Evolutionary conservation across 2,888 invertebrate genomes (phyloP).

Genomic region (Ashinkailepas kermadecensis): DNA sequence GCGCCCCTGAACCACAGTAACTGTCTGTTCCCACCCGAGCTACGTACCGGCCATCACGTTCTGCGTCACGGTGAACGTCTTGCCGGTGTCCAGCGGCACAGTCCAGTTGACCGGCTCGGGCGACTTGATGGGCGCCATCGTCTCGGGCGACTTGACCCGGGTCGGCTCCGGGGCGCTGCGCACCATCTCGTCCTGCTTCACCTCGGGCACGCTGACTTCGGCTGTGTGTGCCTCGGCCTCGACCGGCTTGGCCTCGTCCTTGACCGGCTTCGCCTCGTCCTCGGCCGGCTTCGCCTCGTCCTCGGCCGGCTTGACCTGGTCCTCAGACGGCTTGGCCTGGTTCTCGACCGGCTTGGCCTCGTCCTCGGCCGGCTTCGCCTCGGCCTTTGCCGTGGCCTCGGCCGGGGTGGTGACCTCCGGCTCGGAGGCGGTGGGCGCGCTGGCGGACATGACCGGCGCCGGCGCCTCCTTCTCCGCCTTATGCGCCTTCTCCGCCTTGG

Average conservation of each 20-base stretch:
- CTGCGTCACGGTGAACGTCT: conserved; percentile 87
- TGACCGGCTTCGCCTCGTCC: not conserved
- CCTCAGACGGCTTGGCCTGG: not conserved
- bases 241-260: too few species aligned
- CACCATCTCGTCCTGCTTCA: conserved; percentile 57
- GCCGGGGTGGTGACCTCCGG: not conserved
- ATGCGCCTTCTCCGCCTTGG: conserved; percentile 28
- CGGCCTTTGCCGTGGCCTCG: not conserved
- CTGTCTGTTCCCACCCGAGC: too few species aligned
- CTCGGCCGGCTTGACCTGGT: not conserved
- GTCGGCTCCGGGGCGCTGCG: conserved; percentile 91
- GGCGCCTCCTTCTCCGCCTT: conserved; percentile 28
- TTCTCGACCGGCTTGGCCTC: not conserved
- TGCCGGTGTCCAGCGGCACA: conserved; percentile 84
- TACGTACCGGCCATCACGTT: conserved; percentile 60
- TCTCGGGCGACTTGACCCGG: conserved; percentile 81
- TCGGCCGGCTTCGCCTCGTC: not conserved
- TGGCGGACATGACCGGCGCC: not conserved
- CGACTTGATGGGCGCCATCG: conserved; percentile 71
- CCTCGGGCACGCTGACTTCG: conserved; percentile 25
- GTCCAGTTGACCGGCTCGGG: conserved; percentile 95
- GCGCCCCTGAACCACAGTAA: too few species aligned
- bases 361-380: not conserved
- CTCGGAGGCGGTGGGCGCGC: not conserved
- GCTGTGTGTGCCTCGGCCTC: conserved; percentile 15